These are phyloP conservation scores for Mylabris phalerata DNA, from an alignment of 1,140 invertebrate genomes.

Conservation along the genomic window DNA sequence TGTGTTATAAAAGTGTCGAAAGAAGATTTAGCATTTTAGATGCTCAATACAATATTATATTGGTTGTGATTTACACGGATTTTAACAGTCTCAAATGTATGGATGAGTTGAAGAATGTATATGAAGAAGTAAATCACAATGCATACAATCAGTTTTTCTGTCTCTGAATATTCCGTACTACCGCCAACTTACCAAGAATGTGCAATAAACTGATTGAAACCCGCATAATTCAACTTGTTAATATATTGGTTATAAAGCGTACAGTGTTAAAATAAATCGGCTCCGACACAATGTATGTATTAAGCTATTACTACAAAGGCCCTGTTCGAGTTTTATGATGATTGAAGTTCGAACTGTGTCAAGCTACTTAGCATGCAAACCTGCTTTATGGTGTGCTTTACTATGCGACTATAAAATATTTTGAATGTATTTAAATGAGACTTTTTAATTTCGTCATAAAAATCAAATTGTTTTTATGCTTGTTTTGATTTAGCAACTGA, in stretches of 20 bases:
- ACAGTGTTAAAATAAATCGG: constrained; percentile 26
- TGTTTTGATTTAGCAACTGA: constrained; percentile 22
- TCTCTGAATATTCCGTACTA: constrained; percentile 6
- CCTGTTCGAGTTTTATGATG: constrained; percentile 34
- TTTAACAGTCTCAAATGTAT: no score
- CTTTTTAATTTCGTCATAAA: constrained; percentile 39
- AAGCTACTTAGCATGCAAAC: constrained; percentile 37
- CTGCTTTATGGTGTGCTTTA: constrained; percentile 35
- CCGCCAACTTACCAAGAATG: constrained; percentile 13
- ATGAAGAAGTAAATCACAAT: no score
- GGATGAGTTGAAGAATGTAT: no score
- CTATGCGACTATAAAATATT: constrained; percentile 37
- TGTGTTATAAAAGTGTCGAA: no score
- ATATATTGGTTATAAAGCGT: constrained; percentile 18
- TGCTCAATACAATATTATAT: no score
- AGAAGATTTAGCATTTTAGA: no score
- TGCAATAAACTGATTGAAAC: constrained; percentile 16
- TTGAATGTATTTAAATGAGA: constrained; percentile 38
- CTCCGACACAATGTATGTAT: constrained; percentile 34
- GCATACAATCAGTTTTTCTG: no score
- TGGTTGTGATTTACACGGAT: no score
- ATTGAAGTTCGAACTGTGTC: constrained; percentile 38
- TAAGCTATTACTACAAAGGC: constrained; percentile 34
- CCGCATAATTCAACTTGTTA: constrained; percentile 13
- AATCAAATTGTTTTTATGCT: constrained; percentile 37